Evolutionary conservation across 2,113 vertebrate genomes (phyloP), one percentile per base, ranked within the genome.

Genomic region (Cynoglossus semilaevis): DNA sequence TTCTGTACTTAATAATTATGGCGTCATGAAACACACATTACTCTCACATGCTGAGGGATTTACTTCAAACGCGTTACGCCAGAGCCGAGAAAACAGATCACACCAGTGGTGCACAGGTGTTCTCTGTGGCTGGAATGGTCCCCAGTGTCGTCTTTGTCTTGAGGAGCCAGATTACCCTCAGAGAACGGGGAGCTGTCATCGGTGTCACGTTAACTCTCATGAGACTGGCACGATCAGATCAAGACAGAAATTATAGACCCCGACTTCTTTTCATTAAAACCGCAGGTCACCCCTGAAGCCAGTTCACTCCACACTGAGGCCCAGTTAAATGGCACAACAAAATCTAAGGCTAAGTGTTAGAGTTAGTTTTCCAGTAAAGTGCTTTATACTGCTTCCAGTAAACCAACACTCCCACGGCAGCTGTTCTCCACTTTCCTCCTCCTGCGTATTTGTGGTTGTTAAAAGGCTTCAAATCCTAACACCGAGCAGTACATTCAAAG

Each of bases 391-490:
- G 55, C 45, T 58, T 48, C 49, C 22, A 63, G 49, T 53, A 15
- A 67, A 51, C 9, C 15, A 48, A 51, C 38, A 51, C 49, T 54
- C 13, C 6, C 8, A 19, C 48, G 50, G 17, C 34, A 44, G 15
- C 6, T 58, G 37, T 8, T 34, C n/a, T 44, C 8, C 1, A 19
- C 40, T 15, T 45, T 53, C 15, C 18, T 13, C 14, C 15, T 45
- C 3, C 12, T 13, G 3, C 47, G 61, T 40, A 61, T 43, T 67
- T 50, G 43, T 1, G 1, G 44, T 56, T 54, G 40, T 54, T 59
- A 15, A n/a, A 51, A 29, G 15, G 50, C 18, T 8, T 9, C 15
- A 41, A 61, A 22, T 43, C 34, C 35, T 38, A 47, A 43, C 36
- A 15, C 45, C 16, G 10, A 47, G n/a, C n/a, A n/a, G 15, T 41